These are phyloP conservation scores for Lucilia cuprina DNA, from an alignment of 1,140 invertebrate species.

Conservation along the genomic window DNA sequence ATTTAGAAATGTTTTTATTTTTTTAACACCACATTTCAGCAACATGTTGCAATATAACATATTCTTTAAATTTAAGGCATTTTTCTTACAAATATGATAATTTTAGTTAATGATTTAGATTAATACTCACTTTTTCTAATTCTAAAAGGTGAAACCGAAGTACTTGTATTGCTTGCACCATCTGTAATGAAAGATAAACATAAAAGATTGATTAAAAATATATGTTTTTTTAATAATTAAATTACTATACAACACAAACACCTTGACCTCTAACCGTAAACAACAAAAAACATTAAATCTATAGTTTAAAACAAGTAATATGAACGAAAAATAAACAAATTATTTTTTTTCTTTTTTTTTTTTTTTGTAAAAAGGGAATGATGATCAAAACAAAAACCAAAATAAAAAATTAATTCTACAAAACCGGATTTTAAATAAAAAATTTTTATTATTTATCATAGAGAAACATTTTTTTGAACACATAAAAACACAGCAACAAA, in stretches of 20 bases:
- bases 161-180: conserved; percentile 99
- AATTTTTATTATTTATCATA: not conserved
- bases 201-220: conserved; percentile 34
- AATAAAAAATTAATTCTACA: not conserved
- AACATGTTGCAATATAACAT: not conserved
- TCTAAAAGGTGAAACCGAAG: conserved; percentile 99
- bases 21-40: not conserved
- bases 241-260: not conserved
- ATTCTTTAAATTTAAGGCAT: conserved; percentile 36
- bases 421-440: not conserved
- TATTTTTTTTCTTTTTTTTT: not conserved
- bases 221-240: not conserved
- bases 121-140: conserved; percentile 98
- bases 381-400: conserved; percentile 7
- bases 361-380: not conserved
- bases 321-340: not conserved
- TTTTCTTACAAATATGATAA: conserved; percentile 29
- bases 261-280: not conserved
- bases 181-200: conserved; percentile 80
- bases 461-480: not conserved
- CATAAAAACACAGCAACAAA: not conserved
- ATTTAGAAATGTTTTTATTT: not conserved
- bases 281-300: conserved; percentile 1
- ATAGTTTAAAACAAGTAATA: conserved; percentile 13
- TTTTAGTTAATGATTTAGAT: conserved; percentile 31